Evolutionary conservation across 2,888 invertebrate genomes (phyloP).

Genomic region (Netelia melanura): DNA sequence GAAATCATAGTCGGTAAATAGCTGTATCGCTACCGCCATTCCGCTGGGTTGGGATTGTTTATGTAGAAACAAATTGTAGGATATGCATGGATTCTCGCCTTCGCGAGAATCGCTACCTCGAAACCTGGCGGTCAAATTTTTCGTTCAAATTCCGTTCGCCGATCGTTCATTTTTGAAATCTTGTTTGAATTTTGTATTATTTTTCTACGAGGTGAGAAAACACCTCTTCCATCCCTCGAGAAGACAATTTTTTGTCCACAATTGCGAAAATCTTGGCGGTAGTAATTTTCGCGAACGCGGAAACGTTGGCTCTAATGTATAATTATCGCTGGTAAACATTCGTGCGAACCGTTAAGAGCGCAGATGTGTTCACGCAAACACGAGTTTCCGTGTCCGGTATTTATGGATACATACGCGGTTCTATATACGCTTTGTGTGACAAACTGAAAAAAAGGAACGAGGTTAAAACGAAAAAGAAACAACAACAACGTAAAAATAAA

Average conservation of each 20-base stretch:
- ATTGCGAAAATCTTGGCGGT: too few relatives aligned
- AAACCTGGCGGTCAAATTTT: neutral
- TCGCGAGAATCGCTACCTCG: constrained; percentile 3
- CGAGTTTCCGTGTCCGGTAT: constrained; percentile 41
- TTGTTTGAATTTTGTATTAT: neutral
- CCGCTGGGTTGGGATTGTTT: constrained; percentile 3
- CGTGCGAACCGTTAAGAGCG: constrained; percentile 6
- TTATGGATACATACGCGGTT: constrained; percentile 5
- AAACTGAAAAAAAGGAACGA: constrained; percentile 3
- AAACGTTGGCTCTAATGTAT: neutral
- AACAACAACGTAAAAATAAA: constrained; percentile 7
- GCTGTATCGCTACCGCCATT: constrained; percentile 20
- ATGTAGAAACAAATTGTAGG: constrained; percentile 36
- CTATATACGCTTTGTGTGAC: neutral
- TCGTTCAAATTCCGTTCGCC: neutral
- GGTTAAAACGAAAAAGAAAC: constrained; percentile 68
- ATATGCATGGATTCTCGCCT: constrained; percentile 31
- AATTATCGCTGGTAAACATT: constrained; percentile 1
- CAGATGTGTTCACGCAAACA: constrained; percentile 33
- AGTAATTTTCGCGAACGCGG: neutral
- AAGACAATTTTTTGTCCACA: too few relatives aligned
- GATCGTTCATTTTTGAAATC: neutral
- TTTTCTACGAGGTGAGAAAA: neutral
- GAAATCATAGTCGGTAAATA: constrained; percentile 1
- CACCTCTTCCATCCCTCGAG: too few relatives aligned